phyloP scores from a whole-genome alignment of 2,797 vertebrate species.

The Ispidina lecontei region DNA sequence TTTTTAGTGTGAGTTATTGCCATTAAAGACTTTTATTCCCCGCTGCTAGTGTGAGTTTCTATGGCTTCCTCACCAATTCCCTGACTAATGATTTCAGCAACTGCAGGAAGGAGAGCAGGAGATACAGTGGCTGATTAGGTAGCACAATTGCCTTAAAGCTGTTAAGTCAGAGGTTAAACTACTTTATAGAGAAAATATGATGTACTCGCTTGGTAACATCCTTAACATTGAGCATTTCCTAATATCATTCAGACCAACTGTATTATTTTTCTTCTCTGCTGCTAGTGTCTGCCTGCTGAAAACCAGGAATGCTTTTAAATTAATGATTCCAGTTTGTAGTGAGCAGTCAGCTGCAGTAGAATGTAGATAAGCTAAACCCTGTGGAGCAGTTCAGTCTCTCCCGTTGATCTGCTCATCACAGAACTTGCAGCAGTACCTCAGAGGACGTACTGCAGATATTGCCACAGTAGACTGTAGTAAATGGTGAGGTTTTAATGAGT shows the following conservation, averaged over 20 bases:
- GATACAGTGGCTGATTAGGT: slow-evolving; percentile 44
- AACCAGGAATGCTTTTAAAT: slow-evolving; percentile 19
- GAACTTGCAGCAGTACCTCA: background rate
- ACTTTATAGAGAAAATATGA: slow-evolving; percentile 46
- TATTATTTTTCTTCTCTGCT: background rate
- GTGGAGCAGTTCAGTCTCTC: background rate
- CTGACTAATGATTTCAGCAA: slow-evolving; percentile 59
- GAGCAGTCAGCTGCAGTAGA: background rate
- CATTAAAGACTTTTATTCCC: slow-evolving; percentile 60
- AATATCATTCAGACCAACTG: background rate
- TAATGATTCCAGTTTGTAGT: background rate
- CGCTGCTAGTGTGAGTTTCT: slow-evolving; percentile 48
- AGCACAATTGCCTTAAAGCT: slow-evolving; percentile 57
- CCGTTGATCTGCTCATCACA: background rate
- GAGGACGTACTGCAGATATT: background rate
- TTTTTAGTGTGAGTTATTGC: slow-evolving; percentile 51
- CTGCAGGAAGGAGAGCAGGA: slow-evolving; percentile 19
- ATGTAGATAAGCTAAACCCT: background rate
- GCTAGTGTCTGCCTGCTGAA: slow-evolving; percentile 7
- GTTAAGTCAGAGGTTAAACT: slow-evolving; percentile 61
- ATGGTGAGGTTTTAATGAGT: background rate
- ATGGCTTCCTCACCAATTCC: slow-evolving; percentile 31
- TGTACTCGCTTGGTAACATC: background rate
- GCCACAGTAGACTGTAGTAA: background rate
- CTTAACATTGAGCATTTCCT: background rate